Base-by-base conservation (phyloP, 2,888 invertebrate species). In the Theretra japonica region DNA sequence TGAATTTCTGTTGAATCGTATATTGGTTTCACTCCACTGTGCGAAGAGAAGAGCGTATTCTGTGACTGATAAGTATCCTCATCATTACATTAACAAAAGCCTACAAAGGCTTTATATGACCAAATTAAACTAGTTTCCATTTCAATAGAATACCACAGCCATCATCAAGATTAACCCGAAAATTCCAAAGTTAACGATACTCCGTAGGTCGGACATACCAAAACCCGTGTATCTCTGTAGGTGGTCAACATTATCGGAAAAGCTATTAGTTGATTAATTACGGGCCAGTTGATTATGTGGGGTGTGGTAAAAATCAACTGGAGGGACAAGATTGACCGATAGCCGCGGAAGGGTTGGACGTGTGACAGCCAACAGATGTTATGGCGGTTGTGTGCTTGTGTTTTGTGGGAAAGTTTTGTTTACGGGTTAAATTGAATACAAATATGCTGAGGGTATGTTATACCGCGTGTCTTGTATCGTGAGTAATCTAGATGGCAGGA, bases 221-320 rank as follows among this genome's bases (percentile, higher is more conserved):
- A 72, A 75, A 72, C 68, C 60, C 50, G 48, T 68, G 69, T 70
- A 70, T 69, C 88, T 77, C 82, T 76, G 87, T 81, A 82, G 91
- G 90, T 90, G 91, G 91, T 79, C 89, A 80, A 72, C 30, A 74
- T 82, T 90, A 90, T 90, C 89, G 76, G 76, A 79, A 87, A 86
- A 85, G 77, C 78, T 82, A 82, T 86, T 79, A 80, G 82, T 85
- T 88, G 88, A 90, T 89, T 90, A 90, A 91, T 90, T 89, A 89
- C 86, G 82, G 83, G 84, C 81, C 82, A 82, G 85, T 81, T 82
- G 86, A 89, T 88, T 86, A 80, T 79, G 77, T 53, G 70, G 83
- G 77, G 82, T 83, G 82, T 85, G 87, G 88, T 85, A 81, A 82
- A 83, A 83, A 82, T 87, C 84, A 80, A 65, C 53, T 53, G 65